These are phyloP conservation scores for Parthenolecanium corni DNA, from an alignment of 2,888 invertebrate genomes.

Conservation along the genomic window DNA sequence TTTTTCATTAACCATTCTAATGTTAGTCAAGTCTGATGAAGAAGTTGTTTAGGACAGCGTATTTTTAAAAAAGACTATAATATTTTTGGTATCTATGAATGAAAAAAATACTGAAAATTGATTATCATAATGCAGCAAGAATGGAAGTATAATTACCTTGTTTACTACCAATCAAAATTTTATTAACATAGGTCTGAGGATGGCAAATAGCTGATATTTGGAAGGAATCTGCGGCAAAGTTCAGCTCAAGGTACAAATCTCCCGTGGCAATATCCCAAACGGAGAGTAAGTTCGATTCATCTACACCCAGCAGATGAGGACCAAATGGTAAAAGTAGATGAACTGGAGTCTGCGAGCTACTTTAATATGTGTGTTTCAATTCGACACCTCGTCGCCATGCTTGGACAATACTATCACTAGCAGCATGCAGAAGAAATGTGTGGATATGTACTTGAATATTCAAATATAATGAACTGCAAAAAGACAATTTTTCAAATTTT, in stretches of 20 bases:
- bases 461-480: no score
- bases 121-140: no score
- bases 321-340: slow-evolving; percentile 74
- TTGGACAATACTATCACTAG: slow-evolving; percentile 61
- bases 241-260: slow-evolving; percentile 54
- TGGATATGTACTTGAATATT: no score
- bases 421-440: slow-evolving; percentile 63
- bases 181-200: slow-evolving; percentile 89
- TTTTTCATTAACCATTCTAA: no score
- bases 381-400: slow-evolving; percentile 83
- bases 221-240: slow-evolving; percentile 57
- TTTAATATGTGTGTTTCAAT: slow-evolving; percentile 64
- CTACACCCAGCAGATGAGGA: slow-evolving; percentile 72
- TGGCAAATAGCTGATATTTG: slow-evolving; percentile 72
- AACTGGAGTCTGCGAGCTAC: slow-evolving; percentile 56
- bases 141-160: no score
- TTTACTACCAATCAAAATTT: slow-evolving; percentile 73
- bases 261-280: slow-evolving; percentile 76
- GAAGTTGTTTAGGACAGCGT: no score
- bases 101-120: no score
- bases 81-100: no score
- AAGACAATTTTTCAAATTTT: no score
- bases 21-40: no score
- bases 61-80: no score
- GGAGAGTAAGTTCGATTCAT: slow-evolving; percentile 60